Base-by-base conservation (phyloP, 2,888 invertebrate genomes). In the Pristionchus maxplancki region DNA sequence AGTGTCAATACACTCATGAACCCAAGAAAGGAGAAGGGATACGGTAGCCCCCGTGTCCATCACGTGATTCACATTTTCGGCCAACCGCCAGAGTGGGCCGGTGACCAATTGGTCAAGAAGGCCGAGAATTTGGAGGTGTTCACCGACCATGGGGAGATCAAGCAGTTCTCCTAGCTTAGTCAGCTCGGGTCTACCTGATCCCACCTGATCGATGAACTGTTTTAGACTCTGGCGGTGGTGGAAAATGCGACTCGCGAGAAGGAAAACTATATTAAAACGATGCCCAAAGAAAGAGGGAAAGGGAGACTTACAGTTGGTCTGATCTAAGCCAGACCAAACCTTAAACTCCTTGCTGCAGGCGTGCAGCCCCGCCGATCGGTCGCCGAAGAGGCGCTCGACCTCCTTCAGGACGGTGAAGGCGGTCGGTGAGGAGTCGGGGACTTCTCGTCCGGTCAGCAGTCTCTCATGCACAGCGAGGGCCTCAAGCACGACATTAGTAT, bases 361-460 rank as follows among this genome's bases (percentile, higher is more conserved):
- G 31, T 81, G 81, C 81, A 81, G 20, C 28, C 81, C 81, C 9
- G 48, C 81, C 1, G 48, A 48, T 17, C 81, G 24, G 37, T 81
- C 81, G 34, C 74, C 74, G 34, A 78, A 78, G 74, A 78, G 74
- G 24, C 74, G 74, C 34, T 40, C 40, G n/a, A 78, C 78, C 40
- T 81, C 81, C 81, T 81, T 81, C 20, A 81, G 1, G 1, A 48
- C 81, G 13, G 17, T 15, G 50, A 48, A 24, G 81, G 13, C 81
- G n/a, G 81, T 81, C 37, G 81, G 81, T 1, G 81, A 48, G 81
- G 50, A 50, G 28, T 24, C 50, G 28, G 81, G 50, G 13, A 81
- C 24, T 2, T 81, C 81, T 50, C 37, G 20, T 34, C 81, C 50
- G 20, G 81, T 81, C 1, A 31, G 5, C 4, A 81, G 15, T 11